phyloP scores from a whole-genome alignment of 2,113 vertebrate species.

The Stictonetta naevosa region DNA sequence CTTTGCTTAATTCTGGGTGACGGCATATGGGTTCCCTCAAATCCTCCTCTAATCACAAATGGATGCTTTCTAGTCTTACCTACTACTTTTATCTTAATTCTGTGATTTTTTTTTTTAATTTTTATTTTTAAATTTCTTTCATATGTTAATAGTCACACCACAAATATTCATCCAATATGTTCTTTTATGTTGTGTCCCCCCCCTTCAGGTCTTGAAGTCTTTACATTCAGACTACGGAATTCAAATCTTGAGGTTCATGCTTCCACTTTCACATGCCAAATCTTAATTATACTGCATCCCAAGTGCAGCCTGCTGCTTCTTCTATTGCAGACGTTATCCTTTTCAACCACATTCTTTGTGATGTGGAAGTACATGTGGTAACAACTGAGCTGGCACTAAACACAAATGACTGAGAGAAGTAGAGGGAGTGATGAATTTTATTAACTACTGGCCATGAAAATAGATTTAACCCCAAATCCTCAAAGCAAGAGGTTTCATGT shows the following conservation, averaged over 20 bases:
- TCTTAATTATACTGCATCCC: background rate
- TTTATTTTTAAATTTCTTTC: background rate
- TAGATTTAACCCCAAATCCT: background rate
- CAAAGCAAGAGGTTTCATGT: background rate
- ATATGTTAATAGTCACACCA: background rate
- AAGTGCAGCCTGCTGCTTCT: background rate
- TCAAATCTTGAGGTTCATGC: background rate
- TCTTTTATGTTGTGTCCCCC: background rate
- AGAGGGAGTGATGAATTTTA: background rate
- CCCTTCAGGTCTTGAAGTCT: background rate
- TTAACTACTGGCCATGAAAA: background rate
- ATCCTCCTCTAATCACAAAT: background rate
- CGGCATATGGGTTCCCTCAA: background rate
- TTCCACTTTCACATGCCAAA: background rate
- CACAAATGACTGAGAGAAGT: background rate
- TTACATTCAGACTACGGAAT: background rate
- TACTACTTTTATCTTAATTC: background rate
- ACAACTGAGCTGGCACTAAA: background rate
- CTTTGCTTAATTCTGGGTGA: background rate
- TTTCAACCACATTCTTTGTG: background rate
- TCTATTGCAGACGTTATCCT: background rate
- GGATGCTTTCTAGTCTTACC: background rate
- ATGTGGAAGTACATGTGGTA: background rate
- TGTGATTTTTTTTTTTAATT: too few species aligned
- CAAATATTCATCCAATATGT: background rate